Evolutionary conservation across 1,140 invertebrate species (phyloP).

Genomic region (Ostrea edulis): DNA sequence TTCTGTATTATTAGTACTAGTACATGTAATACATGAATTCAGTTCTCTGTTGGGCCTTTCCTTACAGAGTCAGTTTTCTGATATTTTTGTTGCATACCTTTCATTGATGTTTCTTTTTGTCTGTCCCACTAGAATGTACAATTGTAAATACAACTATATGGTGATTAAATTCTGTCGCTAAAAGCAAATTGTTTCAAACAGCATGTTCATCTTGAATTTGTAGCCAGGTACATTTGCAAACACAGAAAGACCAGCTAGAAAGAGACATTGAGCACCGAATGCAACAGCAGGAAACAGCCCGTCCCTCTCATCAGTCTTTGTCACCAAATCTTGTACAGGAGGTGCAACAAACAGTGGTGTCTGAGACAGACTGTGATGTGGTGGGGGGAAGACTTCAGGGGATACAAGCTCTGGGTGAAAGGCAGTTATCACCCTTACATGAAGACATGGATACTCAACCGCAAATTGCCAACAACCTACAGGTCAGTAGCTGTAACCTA

Average conservation of each 20-base stretch:
- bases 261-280: slow-evolving; percentile 58
- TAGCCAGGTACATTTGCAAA: slow-evolving; percentile 53
- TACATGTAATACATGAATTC: too few species aligned
- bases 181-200: too few species aligned
- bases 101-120: too few species aligned
- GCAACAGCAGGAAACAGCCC: slow-evolving; percentile 27
- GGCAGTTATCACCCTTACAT: background rate
- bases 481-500: background rate
- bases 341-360: background rate
- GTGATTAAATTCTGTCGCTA: too few species aligned
- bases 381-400: background rate
- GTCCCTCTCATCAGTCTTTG: background rate
- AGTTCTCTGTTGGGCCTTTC: too few species aligned
- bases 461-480: background rate
- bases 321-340: background rate
- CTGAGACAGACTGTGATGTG: background rate
- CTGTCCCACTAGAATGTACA: too few species aligned
- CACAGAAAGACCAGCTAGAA: slow-evolving; percentile 58
- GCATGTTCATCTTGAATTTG: background rate
- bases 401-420: background rate
- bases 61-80: too few species aligned
- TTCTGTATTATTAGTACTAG: too few species aligned
- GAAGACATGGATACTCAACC: slow-evolving; percentile 20
- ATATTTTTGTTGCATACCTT: too few species aligned
- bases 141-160: too few species aligned